Percentiles rank a stretch among this genome's conserved stretches.
These are phyloP conservation scores for Epinephelus moara DNA, from an alignment of 2,113 vertebrate species.

Conservation along the genomic window DNA sequence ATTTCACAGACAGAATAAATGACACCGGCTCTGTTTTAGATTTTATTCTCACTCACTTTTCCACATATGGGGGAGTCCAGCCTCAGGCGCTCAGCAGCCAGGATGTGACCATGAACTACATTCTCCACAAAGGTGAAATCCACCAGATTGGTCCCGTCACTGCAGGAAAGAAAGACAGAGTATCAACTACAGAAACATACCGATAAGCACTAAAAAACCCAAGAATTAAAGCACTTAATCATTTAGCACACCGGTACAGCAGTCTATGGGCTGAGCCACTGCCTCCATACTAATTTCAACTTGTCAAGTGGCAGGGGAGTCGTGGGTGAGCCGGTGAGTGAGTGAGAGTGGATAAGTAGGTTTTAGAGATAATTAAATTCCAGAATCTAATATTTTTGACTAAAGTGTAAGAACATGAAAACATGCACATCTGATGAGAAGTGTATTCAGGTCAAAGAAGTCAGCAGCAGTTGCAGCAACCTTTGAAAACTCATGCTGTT, in stretches of 20 bases:
- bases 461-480: neutral
- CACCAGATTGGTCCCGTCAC: slow-evolving; percentile 94
- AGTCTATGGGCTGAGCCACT: neutral
- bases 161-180: slow-evolving; percentile 68
- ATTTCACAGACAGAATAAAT: neutral
- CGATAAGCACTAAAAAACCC: neutral
- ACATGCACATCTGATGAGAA: neutral
- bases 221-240: neutral
- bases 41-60: slow-evolving; percentile 84
- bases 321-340: neutral
- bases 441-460: neutral
- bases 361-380: neutral
- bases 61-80: slow-evolving; percentile 87
- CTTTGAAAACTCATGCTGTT: neutral
- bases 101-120: slow-evolving; percentile 95
- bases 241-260: neutral
- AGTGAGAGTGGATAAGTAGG: neutral
- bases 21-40: neutral
- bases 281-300: neutral
- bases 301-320: neutral
- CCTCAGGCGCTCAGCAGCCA: slow-evolving; percentile 92
- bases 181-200: neutral
- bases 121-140: slow-evolving; percentile 99
- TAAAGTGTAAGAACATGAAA: neutral
- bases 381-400: neutral